phyloP scores from a whole-genome alignment of 2,113 vertebrate genomes.

The Boleophthalmus pectinirostris region DNA sequence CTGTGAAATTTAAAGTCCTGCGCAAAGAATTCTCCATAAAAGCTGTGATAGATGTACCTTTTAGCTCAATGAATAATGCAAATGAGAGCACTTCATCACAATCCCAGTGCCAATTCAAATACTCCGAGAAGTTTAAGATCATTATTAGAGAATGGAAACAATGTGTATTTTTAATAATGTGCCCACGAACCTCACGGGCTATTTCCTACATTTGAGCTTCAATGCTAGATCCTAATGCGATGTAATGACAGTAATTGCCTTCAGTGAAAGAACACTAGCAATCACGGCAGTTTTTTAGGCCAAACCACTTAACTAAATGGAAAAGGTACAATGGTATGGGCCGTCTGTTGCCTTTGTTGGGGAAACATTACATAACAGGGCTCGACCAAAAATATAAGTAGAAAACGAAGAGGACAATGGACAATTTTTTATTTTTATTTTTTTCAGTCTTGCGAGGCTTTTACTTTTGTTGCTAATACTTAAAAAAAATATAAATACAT shows the following conservation, averaged over 20 bases:
- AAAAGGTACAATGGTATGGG: neutral
- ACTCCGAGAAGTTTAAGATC: slow-evolving; percentile 56
- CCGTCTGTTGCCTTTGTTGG: neutral
- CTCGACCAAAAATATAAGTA: neutral
- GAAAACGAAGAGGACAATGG: neutral
- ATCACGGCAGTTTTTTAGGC: neutral
- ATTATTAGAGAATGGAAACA: slow-evolving; percentile 53
- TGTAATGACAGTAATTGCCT: slow-evolving; percentile 10
- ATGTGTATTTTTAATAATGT: slow-evolving; percentile 61
- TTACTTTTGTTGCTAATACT: neutral
- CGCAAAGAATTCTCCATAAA: slow-evolving; percentile 44
- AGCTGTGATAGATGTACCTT: slow-evolving; percentile 59
- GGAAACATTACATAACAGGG: neutral
- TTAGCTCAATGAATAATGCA: slow-evolving; percentile 66
- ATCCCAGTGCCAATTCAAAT: slow-evolving; percentile 61
- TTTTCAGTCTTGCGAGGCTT: no score
- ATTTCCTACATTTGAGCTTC: slow-evolving; percentile 28
- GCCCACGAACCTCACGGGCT: slow-evolving; percentile 33
- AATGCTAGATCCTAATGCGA: slow-evolving; percentile 18
- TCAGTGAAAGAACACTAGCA: neutral
- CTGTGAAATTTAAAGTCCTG: slow-evolving; percentile 66
- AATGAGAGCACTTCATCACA: slow-evolving; percentile 66
- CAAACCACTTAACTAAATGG: neutral
- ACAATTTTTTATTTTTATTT: no score
- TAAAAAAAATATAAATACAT: no score